phyloP scores from a whole-genome alignment of 2,797 vertebrate genomes.

The Fundulus diaphanus region DNA sequence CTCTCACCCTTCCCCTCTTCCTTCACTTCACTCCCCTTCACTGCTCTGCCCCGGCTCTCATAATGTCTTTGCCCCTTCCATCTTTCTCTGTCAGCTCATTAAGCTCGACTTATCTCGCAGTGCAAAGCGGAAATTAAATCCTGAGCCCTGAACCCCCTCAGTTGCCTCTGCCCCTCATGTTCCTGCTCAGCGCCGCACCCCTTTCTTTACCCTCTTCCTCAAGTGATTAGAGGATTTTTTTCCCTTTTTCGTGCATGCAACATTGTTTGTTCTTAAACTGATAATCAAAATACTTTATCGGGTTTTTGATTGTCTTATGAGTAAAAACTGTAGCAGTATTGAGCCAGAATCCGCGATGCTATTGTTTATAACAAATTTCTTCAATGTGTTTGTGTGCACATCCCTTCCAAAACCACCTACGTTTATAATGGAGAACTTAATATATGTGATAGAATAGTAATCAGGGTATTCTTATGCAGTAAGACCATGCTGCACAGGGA shows the following conservation, averaged over 20 bases:
- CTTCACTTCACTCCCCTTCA: slow-evolving; percentile 45
- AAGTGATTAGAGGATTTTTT: slow-evolving; percentile 27
- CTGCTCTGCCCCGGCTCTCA: slow-evolving; percentile 43
- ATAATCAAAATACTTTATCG: slow-evolving; percentile 13
- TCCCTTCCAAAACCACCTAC: not conserved
- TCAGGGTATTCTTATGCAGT: slow-evolving; percentile 69
- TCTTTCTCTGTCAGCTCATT: slow-evolving; percentile 78
- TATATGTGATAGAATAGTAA: slow-evolving; percentile 53
- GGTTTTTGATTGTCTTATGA: slow-evolving; percentile 11
- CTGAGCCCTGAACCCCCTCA: slow-evolving; percentile 52
- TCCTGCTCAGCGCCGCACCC: slow-evolving; percentile 34
- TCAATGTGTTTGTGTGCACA: not conserved
- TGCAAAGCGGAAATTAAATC: slow-evolving; percentile 79
- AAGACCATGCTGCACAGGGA: slow-evolving; percentile 64
- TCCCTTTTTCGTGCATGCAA: not conserved
- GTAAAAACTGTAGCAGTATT: slow-evolving; percentile 2
- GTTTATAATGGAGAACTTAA: slow-evolving; percentile 63
- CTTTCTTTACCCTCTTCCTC: slow-evolving; percentile 4
- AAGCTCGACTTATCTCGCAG: slow-evolving; percentile 76
- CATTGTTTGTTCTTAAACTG: slow-evolving; percentile 25
- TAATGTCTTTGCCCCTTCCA: slow-evolving; percentile 51
- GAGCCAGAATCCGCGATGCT: slow-evolving; percentile 5
- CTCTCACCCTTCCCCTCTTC: slow-evolving; percentile 31
- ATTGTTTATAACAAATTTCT: not conserved
- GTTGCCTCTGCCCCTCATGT: slow-evolving; percentile 44